phyloP scores from a whole-genome alignment of 2,113 vertebrate species.

The Aphyosemion australe region DNA sequence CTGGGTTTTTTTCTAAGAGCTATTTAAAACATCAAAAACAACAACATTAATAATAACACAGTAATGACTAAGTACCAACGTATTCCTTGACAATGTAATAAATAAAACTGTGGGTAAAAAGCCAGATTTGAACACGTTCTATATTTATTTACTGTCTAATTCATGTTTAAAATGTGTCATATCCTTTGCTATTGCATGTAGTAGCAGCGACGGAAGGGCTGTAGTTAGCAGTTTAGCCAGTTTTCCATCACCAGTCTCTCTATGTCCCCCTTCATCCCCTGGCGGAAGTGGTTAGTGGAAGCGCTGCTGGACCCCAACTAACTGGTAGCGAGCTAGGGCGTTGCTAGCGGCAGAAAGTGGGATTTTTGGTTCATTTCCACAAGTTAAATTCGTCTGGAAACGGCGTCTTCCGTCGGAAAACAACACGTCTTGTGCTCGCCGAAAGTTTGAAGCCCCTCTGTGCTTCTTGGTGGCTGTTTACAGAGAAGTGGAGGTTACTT shows the following conservation, averaged over 20 bases:
- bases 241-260: neutral
- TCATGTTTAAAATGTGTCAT: neutral
- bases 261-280: constrained; percentile 46
- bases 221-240: no score
- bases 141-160: no score
- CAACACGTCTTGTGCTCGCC: constrained; percentile 2
- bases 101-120: neutral
- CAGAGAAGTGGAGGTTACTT: constrained; percentile 34
- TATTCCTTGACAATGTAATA: no score
- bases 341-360: constrained; percentile 74
- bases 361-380: constrained; percentile 47
- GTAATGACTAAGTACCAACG: neutral
- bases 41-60: neutral
- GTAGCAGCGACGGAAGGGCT: no score
- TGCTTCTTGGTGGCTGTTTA: constrained; percentile 34
- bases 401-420: constrained; percentile 16
- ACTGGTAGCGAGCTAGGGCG: constrained; percentile 75
- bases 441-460: constrained; percentile 17
- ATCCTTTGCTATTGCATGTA: neutral
- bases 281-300: constrained; percentile 74
- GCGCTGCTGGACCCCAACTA: constrained; percentile 47
- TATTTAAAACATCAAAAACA: neutral
- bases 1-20: no score
- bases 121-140: neutral
- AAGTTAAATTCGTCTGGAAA: constrained; percentile 43